Evolutionary conservation across 2,888 invertebrate species (phyloP).

Genomic region (Catotricha subobsoleta): DNA sequence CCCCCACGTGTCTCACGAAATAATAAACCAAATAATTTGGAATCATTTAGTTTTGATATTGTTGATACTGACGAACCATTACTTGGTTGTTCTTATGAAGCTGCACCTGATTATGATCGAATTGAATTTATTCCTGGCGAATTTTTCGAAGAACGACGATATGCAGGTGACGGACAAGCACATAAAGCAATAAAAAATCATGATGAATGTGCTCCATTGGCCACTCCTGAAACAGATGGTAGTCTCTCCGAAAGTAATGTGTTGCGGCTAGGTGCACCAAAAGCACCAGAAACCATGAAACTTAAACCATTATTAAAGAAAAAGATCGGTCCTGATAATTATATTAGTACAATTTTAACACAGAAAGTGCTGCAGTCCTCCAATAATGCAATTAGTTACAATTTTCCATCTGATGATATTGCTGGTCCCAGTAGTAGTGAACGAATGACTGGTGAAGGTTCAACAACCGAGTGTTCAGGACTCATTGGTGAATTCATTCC

Average conservation of each 20-base stretch:
- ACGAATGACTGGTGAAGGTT: not conserved
- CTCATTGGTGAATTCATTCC: slow-evolving; percentile 23
- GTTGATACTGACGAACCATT: slow-evolving; percentile 47
- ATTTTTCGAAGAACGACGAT: slow-evolving; percentile 28
- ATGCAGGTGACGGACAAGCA: slow-evolving; percentile 24
- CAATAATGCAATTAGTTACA: not conserved
- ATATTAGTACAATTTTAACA: slow-evolving; percentile 46
- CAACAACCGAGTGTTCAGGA: slow-evolving; percentile 12
- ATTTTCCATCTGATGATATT: slow-evolving; percentile 21
- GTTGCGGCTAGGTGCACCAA: slow-evolving; percentile 25
- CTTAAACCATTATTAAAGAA: slow-evolving; percentile 41
- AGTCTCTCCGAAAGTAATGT: slow-evolving; percentile 16
- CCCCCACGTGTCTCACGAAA: slow-evolving; percentile 53
- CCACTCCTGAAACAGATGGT: slow-evolving; percentile 43
- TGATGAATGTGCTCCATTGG: slow-evolving; percentile 32
- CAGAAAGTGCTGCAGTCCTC: slow-evolving; percentile 11
- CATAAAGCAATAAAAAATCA: slow-evolving; percentile 23
- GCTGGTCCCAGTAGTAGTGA: not conserved
- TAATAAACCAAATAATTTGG: slow-evolving; percentile 47
- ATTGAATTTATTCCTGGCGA: slow-evolving; percentile 34
- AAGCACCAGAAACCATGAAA: slow-evolving; percentile 24
- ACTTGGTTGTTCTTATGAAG: not conserved
- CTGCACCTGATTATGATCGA: slow-evolving; percentile 3
- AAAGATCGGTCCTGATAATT: slow-evolving; percentile 54
- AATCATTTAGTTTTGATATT: slow-evolving; percentile 67